These are phyloP conservation scores for Drosophila lacertosa DNA, from an alignment of 1,140 invertebrate species.

Conservation along the genomic window DNA sequence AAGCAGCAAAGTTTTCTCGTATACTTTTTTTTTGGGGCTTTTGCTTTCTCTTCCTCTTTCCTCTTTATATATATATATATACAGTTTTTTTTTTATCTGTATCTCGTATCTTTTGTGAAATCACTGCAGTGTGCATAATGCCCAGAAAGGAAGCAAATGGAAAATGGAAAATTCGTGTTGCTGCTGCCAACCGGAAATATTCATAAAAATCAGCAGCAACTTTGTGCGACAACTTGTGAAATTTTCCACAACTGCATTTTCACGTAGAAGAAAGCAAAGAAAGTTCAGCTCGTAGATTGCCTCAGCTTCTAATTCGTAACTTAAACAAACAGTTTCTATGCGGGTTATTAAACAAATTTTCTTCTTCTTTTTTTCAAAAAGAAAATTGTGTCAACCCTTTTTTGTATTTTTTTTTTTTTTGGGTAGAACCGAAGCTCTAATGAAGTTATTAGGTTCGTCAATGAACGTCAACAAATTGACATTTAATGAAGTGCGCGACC, in stretches of 20 bases:
- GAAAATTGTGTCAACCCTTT: conserved; percentile 57
- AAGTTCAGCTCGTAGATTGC: neutral
- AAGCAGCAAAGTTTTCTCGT: conserved; percentile 72
- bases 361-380: conserved; percentile 11
- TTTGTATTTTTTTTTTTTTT: neutral
- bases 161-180: conserved; percentile 47
- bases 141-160: conserved; percentile 30
- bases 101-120: conserved; percentile 62
- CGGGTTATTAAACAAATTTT: conserved; percentile 55
- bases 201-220: conserved; percentile 67
- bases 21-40: conserved; percentile 59
- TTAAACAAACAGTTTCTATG: conserved; percentile 43
- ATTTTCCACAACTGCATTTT: conserved; percentile 22
- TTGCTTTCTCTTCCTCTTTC: conserved; percentile 12
- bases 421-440: no score
- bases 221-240: conserved; percentile 18
- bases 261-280: neutral
- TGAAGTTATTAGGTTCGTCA: conserved; percentile 75
- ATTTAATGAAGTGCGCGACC: conserved; percentile 74
- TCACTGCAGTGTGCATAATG: conserved; percentile 80
- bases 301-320: conserved; percentile 7
- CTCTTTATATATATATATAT: conserved; percentile 35
- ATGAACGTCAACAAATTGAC: conserved; percentile 80
- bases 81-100: conserved; percentile 14
- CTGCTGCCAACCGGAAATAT: conserved; percentile 69